phyloP scores from a whole-genome alignment of 2,113 vertebrate genomes.

The Cyanistes caeruleus region DNA sequence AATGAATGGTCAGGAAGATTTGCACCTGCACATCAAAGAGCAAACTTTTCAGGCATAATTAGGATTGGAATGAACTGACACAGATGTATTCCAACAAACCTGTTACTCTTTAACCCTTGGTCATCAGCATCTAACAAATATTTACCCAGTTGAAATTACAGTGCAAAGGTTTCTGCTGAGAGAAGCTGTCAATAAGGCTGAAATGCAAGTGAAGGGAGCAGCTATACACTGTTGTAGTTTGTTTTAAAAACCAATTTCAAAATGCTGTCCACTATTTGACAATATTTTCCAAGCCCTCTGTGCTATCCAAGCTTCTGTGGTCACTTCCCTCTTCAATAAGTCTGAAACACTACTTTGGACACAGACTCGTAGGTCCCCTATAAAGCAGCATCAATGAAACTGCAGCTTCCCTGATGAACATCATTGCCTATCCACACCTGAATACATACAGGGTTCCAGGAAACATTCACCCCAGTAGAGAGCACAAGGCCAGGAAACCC shows the following conservation, averaged over 20 bases:
- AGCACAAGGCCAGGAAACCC: not conserved
- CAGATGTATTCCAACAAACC: not conserved
- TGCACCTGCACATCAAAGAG: slow-evolving; percentile 8
- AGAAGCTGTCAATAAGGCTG: not conserved
- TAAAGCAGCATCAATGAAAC: not conserved
- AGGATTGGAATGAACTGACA: not conserved
- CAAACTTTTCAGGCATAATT: not conserved
- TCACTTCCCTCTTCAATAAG: not conserved
- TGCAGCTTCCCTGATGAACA: not conserved
- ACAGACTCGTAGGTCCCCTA: not conserved
- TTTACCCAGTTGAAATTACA: slow-evolving; percentile 46
- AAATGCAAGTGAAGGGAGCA: not conserved
- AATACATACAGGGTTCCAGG: not conserved
- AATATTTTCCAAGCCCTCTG: not conserved
- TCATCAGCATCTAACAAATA: slow-evolving; percentile 50
- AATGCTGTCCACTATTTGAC: not conserved
- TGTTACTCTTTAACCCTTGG: slow-evolving; percentile 66
- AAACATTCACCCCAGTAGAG: not conserved
- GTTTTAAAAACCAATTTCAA: not conserved
- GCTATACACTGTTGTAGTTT: not conserved
- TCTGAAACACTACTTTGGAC: not conserved
- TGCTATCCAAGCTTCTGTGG: not conserved
- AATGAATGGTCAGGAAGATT: not conserved
- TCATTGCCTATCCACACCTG: not conserved
- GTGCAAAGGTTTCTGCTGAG: slow-evolving; percentile 69